These are phyloP conservation scores for Cerastoderma edule DNA, from an alignment of 2,888 invertebrate genomes.

Conservation along the genomic window DNA sequence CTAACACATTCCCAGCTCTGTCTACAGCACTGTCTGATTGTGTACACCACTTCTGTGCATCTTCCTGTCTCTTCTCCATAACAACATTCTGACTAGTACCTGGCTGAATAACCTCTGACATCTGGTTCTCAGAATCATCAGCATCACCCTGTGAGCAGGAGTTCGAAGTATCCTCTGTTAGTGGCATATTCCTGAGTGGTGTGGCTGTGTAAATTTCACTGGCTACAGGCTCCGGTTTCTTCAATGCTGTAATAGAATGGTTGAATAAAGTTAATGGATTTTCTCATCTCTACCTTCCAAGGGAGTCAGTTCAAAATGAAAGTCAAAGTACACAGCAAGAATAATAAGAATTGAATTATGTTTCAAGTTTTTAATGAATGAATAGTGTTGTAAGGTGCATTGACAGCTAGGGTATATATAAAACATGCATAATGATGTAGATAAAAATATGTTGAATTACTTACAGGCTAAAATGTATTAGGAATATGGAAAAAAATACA, in stretches of 20 bases:
- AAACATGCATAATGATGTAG: too few species aligned
- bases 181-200: not conserved
- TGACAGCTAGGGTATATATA: too few species aligned
- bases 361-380: too few species aligned
- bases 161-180: not conserved
- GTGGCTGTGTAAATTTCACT: not conserved
- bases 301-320: too few species aligned
- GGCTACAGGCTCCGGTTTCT: too few species aligned
- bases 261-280: not conserved
- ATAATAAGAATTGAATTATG: too few species aligned
- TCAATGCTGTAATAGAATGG: not conserved
- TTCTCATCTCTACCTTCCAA: too few species aligned
- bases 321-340: too few species aligned
- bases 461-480: too few species aligned
- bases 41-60: conserved; percentile 29
- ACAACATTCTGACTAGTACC: conserved; percentile 40
- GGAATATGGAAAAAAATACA: too few species aligned
- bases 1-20: not conserved
- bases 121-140: conserved; percentile 17
- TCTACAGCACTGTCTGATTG: not conserved
- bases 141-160: not conserved
- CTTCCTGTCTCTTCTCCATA: not conserved
- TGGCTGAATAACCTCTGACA: conserved; percentile 41
- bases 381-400: too few species aligned
- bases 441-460: too few species aligned